phyloP scores from a whole-genome alignment of 2,888 invertebrate genomes.

The Torymus tubicola region DNA sequence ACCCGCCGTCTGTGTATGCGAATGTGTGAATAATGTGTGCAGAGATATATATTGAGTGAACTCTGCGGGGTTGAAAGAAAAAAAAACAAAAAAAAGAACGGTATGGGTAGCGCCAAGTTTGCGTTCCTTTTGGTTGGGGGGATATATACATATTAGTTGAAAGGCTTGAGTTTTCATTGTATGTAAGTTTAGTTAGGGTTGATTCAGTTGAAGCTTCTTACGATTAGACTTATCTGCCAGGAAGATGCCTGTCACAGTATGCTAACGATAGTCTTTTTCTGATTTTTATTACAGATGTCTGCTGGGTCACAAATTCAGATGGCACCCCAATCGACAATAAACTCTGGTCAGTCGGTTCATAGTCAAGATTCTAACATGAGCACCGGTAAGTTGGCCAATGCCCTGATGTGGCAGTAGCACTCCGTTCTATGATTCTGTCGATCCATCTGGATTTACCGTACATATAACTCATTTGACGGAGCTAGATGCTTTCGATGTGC shows the following conservation, averaged over 20 bases:
- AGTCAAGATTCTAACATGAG: conserved; percentile 99
- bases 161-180: too few species aligned
- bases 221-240: too few species aligned
- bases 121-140: too few species aligned
- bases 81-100: too few species aligned
- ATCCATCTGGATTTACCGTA: conserved; percentile 57
- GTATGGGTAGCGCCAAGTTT: too few species aligned
- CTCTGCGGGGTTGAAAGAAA: too few species aligned
- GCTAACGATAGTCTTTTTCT: conserved; percentile 15
- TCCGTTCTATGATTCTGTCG: conserved; percentile 23
- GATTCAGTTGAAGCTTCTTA: too few species aligned
- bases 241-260: not conserved
- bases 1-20: too few species aligned
- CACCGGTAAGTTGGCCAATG: conserved; percentile 84
- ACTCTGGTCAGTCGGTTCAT: conserved; percentile 89
- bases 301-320: conserved; percentile 98
- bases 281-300: conserved; percentile 86
- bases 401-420: not conserved
- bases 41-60: too few species aligned
- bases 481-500: conserved; percentile 45
- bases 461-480: conserved; percentile 42
- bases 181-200: too few species aligned
- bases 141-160: too few species aligned
- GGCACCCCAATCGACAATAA: conserved; percentile 95
- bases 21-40: too few species aligned